Base-by-base conservation (phyloP, 2,888 invertebrate species). In the Catocala sponsa region DNA sequence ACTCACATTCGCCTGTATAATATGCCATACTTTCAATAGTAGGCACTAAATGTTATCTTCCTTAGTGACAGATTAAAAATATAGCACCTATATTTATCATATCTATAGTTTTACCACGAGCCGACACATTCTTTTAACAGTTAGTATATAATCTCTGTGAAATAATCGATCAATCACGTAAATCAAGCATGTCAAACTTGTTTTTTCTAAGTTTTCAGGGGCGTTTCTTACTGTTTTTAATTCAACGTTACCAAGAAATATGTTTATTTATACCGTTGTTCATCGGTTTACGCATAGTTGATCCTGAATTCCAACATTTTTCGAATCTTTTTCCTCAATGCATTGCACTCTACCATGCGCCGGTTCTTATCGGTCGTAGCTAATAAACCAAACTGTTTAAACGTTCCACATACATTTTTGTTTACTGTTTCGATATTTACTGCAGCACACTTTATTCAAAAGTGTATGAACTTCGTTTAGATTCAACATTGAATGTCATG, bases 241-340 rank as follows among this genome's bases (percentile, higher is more conserved):
- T 67, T 58, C 59, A 57, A 59, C 46, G 59, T 68, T 82, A 71
- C 79, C 57, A 15, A 75, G 83, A 83, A 83, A 56, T 13, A 62
- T 72, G 61, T 66, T 70, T 70, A 76, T 77, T 69, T 62, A 72
- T 74, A 74, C 63, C 10, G 46, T 11, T 67, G 70, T 54, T 75
- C 56, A 58, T 59, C 66, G 57, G 62, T 83, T 84, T 81, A 80
- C 78, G 70, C 64, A 55, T 63, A 65, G 68, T 55, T 74, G 72
- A 65, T 73, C 67, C 68, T 70, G 65, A 74, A 73, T 70, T 79
- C 65, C 65, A 66, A 58, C 68, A 64, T 68, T 60, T 38, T 57
- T 50, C 47, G 56, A 57, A 63, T 15, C 74, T 82, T 89, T 91
- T 89, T 91, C 91, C 91, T 91, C 90, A 91, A 70, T 84, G 76